Percentiles rank a stretch among this genome's conserved stretches.
Conservation (phyloP, 1,140 invertebrate genomes). For the Drosophila baimaii region DNA sequence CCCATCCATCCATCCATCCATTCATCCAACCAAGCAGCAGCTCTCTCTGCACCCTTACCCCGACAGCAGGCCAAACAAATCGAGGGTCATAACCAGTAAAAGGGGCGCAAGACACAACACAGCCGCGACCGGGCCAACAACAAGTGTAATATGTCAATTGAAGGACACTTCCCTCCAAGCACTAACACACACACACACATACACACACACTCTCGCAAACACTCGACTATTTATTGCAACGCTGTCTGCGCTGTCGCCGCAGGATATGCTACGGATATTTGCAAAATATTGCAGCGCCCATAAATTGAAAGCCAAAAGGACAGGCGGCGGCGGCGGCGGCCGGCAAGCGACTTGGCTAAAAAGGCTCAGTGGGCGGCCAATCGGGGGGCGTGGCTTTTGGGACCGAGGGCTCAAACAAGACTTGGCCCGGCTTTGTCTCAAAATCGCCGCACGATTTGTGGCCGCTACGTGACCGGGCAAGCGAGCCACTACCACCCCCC, state of each 20-base stretch:
- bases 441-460: slow-evolving; percentile 75
- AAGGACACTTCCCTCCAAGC: slow-evolving; percentile 62
- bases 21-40: slow-evolving; percentile 6
- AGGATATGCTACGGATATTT: slow-evolving; percentile 81
- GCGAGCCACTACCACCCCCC: slow-evolving; percentile 32
- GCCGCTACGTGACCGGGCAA: slow-evolving; percentile 67
- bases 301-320: slow-evolving; percentile 75
- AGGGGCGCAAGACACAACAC: slow-evolving; percentile 59
- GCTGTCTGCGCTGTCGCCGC: slow-evolving; percentile 75
- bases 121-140: slow-evolving; percentile 61
- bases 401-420: slow-evolving; percentile 24
- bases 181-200: not conserved
- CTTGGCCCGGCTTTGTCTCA: slow-evolving; percentile 58
- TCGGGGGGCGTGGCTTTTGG: slow-evolving; percentile 38
- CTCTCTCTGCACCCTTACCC: too few relatives aligned
- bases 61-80: slow-evolving; percentile 43
- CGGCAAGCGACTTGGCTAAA: slow-evolving; percentile 33
- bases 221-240: slow-evolving; percentile 77
- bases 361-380: slow-evolving; percentile 18
- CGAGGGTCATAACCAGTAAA: slow-evolving; percentile 55
- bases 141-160: slow-evolving; percentile 82
- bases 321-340: slow-evolving; percentile 33
- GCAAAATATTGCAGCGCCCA: slow-evolving; percentile 81
- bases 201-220: slow-evolving; percentile 29
- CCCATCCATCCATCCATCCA: slow-evolving; percentile 1